Conservation (phyloP, 2,888 invertebrate genomes). For the Aphidius colemani region DNA sequence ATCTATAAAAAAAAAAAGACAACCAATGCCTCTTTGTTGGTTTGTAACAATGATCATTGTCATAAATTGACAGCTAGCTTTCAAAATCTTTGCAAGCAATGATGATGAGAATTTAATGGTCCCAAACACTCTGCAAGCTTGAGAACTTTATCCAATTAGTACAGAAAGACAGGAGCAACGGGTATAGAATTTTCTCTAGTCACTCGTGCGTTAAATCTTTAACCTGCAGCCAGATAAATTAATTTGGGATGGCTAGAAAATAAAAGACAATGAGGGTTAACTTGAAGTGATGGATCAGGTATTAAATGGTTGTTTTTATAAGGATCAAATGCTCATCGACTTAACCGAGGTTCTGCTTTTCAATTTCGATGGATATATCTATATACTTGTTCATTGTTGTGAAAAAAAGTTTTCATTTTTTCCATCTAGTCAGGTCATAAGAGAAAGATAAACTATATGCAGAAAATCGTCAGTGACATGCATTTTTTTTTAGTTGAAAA, state of each 20-base stretch:
- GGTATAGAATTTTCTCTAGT: constrained; percentile 4
- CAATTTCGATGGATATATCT: too few relatives aligned
- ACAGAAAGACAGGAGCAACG: constrained; percentile 1
- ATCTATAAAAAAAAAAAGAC: too few relatives aligned
- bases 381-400: neutral
- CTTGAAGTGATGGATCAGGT: constrained; percentile 50
- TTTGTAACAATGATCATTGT: too few relatives aligned
- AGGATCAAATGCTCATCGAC: constrained; percentile 40
- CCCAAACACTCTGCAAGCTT: neutral
- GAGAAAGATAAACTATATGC: too few relatives aligned
- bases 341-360: too few relatives aligned
- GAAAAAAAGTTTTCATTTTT: neutral
- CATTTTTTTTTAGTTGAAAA: too few relatives aligned
- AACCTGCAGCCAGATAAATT: constrained; percentile 22
- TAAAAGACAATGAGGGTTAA: constrained; percentile 39
- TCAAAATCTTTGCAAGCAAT: neutral
- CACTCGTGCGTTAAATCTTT: constrained; percentile 8
- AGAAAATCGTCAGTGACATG: too few relatives aligned
- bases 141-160: constrained; percentile 22
- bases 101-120: neutral
- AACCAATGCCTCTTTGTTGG: too few relatives aligned
- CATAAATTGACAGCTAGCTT: too few relatives aligned
- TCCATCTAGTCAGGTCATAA: neutral
- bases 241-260: constrained; percentile 29
- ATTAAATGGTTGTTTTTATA: constrained; percentile 56